phyloP scores from a whole-genome alignment of 1,140 invertebrate genomes.

The Ostrea edulis region DNA sequence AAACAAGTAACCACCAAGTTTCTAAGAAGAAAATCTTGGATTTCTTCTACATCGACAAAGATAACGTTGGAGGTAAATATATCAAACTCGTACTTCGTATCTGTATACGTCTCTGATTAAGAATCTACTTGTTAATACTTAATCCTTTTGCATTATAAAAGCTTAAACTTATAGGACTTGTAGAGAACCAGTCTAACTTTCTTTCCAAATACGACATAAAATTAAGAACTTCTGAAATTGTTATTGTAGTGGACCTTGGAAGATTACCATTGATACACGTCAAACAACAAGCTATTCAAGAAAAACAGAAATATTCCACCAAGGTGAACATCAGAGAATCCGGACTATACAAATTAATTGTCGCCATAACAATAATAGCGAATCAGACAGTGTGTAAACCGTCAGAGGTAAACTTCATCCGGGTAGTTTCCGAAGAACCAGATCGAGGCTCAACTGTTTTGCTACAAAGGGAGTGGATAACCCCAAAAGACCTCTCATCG shows the following conservation, averaged over 20 bases:
- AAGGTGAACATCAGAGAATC: background rate
- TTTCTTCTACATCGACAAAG: background rate
- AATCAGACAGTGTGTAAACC: background rate
- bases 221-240: background rate
- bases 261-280: background rate
- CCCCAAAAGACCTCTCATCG: background rate
- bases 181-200: too few relatives aligned
- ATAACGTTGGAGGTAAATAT: background rate
- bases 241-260: background rate
- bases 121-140: too few relatives aligned
- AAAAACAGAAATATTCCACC: background rate
- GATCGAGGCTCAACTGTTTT: background rate
- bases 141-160: too few relatives aligned
- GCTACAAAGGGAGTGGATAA: background rate
- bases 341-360: background rate
- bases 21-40: background rate
- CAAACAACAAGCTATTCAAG: background rate
- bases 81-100: background rate
- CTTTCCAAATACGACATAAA: too few relatives aligned
- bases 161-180: background rate
- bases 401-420: background rate
- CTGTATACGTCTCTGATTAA: too few relatives aligned
- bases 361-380: background rate
- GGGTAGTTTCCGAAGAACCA: background rate
- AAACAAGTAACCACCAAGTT: background rate